Evolutionary conservation across 2,797 vertebrate genomes (phyloP).

Genomic region (Rhynchotus rufescens): DNA sequence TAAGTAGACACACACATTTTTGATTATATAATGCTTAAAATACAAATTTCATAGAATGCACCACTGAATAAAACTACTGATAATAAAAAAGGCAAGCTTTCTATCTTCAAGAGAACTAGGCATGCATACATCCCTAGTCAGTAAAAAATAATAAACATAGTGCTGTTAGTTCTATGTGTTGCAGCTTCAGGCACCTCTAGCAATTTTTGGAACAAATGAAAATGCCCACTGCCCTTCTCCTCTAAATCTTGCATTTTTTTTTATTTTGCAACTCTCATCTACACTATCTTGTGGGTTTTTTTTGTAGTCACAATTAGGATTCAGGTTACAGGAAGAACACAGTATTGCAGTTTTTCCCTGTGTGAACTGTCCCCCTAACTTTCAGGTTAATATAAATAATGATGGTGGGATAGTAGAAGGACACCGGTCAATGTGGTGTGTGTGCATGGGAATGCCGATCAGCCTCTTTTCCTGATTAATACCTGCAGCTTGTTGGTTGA

Average conservation of each 20-base stretch:
- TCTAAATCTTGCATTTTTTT: background rate
- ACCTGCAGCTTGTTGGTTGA: background rate
- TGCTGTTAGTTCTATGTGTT: background rate
- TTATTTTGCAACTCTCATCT: background rate
- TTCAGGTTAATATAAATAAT: background rate
- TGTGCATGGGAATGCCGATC: background rate
- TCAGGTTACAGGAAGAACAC: background rate
- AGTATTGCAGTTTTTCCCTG: accelerated
- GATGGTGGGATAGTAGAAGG: background rate
- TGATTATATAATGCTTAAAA: background rate
- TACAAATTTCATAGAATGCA: background rate
- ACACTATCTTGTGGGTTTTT: background rate
- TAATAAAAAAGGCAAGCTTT: background rate
- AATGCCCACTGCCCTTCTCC: background rate
- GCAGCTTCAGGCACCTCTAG: background rate
- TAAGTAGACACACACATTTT: background rate
- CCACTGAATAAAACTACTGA: background rate
- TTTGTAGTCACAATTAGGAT: background rate
- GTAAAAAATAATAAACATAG: background rate
- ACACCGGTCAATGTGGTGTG: accelerated
- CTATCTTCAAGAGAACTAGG: background rate
- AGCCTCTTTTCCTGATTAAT: background rate
- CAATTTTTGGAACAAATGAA: background rate
- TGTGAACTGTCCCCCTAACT: background rate
- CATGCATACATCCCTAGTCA: background rate